Evolutionary conservation across 2,113 vertebrate species (phyloP).

Genomic region (Antechinus flavipes): DNA sequence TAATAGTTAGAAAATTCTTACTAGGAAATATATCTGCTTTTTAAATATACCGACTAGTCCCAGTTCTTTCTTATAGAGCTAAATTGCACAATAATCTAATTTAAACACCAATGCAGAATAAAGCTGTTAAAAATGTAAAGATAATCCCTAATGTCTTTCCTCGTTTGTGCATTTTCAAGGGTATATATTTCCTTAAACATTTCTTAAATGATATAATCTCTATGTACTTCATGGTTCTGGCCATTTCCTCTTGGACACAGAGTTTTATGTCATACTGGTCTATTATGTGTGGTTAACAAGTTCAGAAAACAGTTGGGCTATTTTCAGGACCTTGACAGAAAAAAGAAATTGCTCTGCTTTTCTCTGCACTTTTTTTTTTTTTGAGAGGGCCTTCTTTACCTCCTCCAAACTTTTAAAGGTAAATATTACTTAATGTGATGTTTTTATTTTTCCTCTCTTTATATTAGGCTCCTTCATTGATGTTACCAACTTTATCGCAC

Average conservation of each 20-base stretch:
- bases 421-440: background rate
- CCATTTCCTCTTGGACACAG: background rate
- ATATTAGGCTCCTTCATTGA: background rate
- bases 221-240: background rate
- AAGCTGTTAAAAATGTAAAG: background rate
- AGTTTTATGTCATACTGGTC: background rate
- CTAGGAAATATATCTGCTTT: background rate
- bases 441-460: background rate
- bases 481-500: background rate
- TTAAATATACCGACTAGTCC: background rate
- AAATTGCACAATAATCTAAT: background rate
- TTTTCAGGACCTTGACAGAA: background rate
- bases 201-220: background rate
- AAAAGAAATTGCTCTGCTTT: background rate
- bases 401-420: background rate
- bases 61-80: background rate
- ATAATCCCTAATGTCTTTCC: background rate
- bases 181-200: background rate
- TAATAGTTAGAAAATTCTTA: background rate
- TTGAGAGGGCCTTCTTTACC: background rate
- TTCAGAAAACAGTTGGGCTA: background rate
- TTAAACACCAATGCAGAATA: background rate
- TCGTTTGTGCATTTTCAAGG: background rate
- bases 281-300: background rate
- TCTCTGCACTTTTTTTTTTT: background rate